Evolutionary conservation across 2,113 vertebrate species (phyloP).

Genomic region (Tautogolabrus adspersus): DNA sequence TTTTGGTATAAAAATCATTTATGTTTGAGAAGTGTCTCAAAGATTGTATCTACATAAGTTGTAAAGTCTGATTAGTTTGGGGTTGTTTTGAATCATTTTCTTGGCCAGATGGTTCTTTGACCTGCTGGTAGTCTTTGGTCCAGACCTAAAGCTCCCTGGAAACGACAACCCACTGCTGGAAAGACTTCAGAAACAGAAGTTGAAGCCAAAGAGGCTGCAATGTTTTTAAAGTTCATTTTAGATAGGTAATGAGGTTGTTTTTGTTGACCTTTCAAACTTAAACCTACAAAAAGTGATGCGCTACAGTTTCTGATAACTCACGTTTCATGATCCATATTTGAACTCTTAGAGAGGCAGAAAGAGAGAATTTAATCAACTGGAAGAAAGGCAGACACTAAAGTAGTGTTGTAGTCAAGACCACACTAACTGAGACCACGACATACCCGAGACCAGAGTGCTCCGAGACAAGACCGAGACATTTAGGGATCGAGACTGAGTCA

Average conservation of each 20-base stretch:
- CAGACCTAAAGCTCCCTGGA: neutral
- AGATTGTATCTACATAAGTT: slow-evolving; percentile 67
- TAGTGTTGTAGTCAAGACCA: no score
- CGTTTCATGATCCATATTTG: no score
- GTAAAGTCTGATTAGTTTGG: slow-evolving; percentile 8
- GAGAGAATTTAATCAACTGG: no score
- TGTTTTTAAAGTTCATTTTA: neutral
- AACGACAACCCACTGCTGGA: neutral
- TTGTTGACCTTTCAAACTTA: no score
- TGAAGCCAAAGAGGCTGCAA: neutral
- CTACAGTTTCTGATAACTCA: no score
- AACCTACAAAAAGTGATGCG: no score
- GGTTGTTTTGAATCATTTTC: slow-evolving; percentile 20
- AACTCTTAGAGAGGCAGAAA: no score
- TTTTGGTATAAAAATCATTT: slow-evolving; percentile 43
- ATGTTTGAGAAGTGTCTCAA: neutral
- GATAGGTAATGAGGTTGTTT: neutral
- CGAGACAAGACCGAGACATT: no score
- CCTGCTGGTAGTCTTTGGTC: neutral
- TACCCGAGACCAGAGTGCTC: no score
- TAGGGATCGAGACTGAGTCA: no score
- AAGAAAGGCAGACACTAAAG: no score
- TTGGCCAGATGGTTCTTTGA: slow-evolving; percentile 34
- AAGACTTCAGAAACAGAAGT: neutral
- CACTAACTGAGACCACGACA: no score